Evolutionary conservation across 2,888 invertebrate species (phyloP), one percentile per base, ranked within the genome.

Genomic region (Cylindroiulus punctatus): DNA sequence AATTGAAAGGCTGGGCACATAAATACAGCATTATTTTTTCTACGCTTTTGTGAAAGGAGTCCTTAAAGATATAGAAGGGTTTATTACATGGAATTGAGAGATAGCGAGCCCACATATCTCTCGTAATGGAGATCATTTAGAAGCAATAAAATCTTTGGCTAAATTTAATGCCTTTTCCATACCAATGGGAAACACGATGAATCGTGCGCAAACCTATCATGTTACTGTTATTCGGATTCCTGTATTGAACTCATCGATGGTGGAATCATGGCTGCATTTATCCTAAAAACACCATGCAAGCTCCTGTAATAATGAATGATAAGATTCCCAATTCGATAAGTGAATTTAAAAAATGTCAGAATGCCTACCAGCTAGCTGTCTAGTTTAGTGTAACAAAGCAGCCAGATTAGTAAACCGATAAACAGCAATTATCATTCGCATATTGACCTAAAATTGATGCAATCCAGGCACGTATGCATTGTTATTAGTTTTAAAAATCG

Each of bases 1-100:
- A 76, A 76, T 76, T 76, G 76, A 76, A 76, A 76, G 76, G 76
- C 76, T 76, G 76, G 76, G 76, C 76, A 76, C 76, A 76, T 76
- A 76, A 76, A 76, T 76, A 76, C 76, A 30, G 76, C 76, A 76
- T 76, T 76, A 76, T 76, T 76, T 76, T 30, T 76, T 76, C 76
- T 76, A 76, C 22, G 76, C 76, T 76, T 76, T 76, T 76, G 76
- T 76, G 76, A 76, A 76, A 76, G 76, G 22, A 30, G 76, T 76
- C 76, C 76, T 76, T 76, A 76, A 76, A 76, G 76, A 76, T 76
- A 76, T 76, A 76, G 76, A 76, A 26, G 76, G 76, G 76, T 76
- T 76, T 76, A 76, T 76, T 76, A 76, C 76, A 26, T 14, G 76
- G 30, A 76, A 76, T 76, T 76, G 76, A 76, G 76, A 76, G 76